Evolutionary conservation across 2,113 vertebrate species (phyloP), one percentile per base, ranked within the genome.

Genomic region (Lontra canadensis): DNA sequence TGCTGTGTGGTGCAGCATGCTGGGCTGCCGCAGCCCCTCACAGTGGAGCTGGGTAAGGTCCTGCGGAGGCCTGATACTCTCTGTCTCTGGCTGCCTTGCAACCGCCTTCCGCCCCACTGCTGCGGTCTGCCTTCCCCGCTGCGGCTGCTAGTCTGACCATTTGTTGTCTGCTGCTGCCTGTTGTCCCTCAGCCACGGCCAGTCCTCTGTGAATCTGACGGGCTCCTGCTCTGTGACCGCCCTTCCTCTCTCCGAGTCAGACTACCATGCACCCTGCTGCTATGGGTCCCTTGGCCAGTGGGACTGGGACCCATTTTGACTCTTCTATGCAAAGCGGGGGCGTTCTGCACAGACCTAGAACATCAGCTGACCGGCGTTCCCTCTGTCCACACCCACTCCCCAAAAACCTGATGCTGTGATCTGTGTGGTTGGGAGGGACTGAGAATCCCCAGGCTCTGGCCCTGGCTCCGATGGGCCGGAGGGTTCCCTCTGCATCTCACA

Each of bases 41-140:
- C 15, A 0, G 97, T 98, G 93, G 76, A 90, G 20, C 92, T 98
- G 93, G 98, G 98, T 98, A 96, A 97, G 97, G 63, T 9, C 57
- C 86, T 0, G 0, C 12, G 0, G 39, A 7, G 44, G 7, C 39
- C 8, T 0, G 23, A 9, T 36, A 9, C 47, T 57, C 49, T 47
- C 14, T 11, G 0, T 36, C 57, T 71, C 74, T 9, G 3, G 13
- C 15, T n/a, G 34, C 63, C 63, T 67, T 67, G 23, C 26, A 34
- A 13, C 25, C 4, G 7, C 63, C 49, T 67, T 63, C 55, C 6
- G 47, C 39, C 10, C 26, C 14, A 3, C 67, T 44, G 29, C 52
- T 39, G 61, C 31, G 1, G 76, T 14, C 44, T 39, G 49, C 59
- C 95, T 90, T 42, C 44, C 23, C 0, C 63, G 29, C 15, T 78